phyloP scores from a whole-genome alignment of 2,888 invertebrate species.

The Agonopterix alstromeriana region DNA sequence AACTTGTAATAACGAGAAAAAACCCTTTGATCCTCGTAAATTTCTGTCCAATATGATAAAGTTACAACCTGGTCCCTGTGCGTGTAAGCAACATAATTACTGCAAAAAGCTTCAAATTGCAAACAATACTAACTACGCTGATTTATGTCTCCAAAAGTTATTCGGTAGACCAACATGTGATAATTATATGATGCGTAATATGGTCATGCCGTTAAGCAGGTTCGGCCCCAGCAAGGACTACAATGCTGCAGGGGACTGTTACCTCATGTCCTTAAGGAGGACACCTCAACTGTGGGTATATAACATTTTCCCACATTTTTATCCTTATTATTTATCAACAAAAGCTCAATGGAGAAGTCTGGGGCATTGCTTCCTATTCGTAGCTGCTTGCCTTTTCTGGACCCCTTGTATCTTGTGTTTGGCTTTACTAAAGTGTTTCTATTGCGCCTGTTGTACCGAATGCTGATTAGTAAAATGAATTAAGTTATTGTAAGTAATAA shows the following conservation, averaged over 20 bases:
- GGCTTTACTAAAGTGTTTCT: constrained; percentile 32
- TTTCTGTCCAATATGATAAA: no score
- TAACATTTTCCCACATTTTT: constrained; percentile 26
- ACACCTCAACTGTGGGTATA: constrained; percentile 30
- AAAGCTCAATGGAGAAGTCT: constrained; percentile 21
- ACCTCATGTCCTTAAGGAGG: constrained; percentile 25
- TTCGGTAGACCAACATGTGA: no score
- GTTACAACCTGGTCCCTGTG: no score
- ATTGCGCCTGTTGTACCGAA: constrained; percentile 31
- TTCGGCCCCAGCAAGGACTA: constrained; percentile 1
- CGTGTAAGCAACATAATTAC: no score
- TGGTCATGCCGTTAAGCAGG: not conserved
- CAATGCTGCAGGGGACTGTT: constrained; percentile 28
- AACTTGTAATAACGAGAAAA: no score
- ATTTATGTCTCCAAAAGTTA: no score
- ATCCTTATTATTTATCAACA: constrained; percentile 20
- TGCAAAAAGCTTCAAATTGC: no score
- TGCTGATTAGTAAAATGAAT: constrained; percentile 3
- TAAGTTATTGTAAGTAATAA: not conserved
- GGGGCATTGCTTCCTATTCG: constrained; percentile 17
- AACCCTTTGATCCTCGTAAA: no score
- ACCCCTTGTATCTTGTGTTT: constrained; percentile 36
- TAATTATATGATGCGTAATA: not conserved
- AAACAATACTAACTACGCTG: no score
- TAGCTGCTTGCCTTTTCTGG: constrained; percentile 32